Conservation (phyloP, 2,888 invertebrate species). For the Ochropacha duplaris region DNA sequence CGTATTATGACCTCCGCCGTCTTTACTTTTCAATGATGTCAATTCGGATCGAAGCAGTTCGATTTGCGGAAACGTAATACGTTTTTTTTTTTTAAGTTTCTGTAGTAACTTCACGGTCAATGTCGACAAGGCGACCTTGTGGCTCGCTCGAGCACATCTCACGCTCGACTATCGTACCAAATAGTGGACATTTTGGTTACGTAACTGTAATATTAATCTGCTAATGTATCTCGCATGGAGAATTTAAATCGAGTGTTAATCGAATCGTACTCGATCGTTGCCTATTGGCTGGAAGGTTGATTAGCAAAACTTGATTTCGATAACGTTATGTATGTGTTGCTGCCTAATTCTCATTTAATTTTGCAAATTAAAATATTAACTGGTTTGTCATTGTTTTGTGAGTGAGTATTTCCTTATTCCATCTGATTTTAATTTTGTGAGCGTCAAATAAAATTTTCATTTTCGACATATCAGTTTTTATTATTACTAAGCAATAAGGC, state of each 20-base stretch:
- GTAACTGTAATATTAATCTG: constrained; percentile 66
- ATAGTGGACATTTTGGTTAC: constrained; percentile 61
- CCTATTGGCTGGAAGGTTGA: constrained; percentile 32
- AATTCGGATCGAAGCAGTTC: constrained; percentile 39
- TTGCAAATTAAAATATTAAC: background rate
- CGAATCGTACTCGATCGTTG: constrained; percentile 27
- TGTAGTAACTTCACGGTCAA: constrained; percentile 78
- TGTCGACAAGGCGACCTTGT: constrained; percentile 77
- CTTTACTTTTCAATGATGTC: constrained; percentile 43
- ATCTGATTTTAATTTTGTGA: background rate
- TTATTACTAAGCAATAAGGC: background rate
- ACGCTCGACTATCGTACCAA: constrained; percentile 51
- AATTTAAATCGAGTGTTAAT: constrained; percentile 50
- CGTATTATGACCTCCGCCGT: constrained; percentile 34
- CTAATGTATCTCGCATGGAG: constrained; percentile 53
- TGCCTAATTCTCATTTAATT: constrained; percentile 1
- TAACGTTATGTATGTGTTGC: constrained; percentile 24
- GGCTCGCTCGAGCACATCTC: constrained; percentile 65
- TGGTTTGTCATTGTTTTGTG: background rate
- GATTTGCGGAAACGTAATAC: constrained; percentile 77
- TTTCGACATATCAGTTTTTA: background rate
- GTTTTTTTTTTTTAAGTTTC: constrained; percentile 59
- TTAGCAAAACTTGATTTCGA: constrained; percentile 35
- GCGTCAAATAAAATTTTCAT: background rate
- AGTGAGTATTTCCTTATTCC: background rate